Evolutionary conservation across 2,797 vertebrate genomes (phyloP).

Genomic region (Echiichthys vipera): DNA sequence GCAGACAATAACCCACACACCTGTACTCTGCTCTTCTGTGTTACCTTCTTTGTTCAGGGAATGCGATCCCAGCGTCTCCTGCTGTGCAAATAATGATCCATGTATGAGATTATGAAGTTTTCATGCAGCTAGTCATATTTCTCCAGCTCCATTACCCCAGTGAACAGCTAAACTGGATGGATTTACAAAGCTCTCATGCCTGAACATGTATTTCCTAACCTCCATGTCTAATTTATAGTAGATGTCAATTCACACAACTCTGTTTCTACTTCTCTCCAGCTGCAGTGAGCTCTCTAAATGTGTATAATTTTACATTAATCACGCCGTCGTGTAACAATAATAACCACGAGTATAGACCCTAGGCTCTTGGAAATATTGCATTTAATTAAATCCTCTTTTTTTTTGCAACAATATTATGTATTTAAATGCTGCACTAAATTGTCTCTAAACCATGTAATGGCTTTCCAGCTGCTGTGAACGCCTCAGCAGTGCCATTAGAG

Average conservation of each 20-base stretch:
- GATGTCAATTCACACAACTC: neutral
- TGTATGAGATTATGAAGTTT: constrained; percentile 49
- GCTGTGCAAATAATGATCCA: constrained; percentile 42
- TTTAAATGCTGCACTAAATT: constrained; percentile 60
- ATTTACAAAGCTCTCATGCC: constrained; percentile 6
- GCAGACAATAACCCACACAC: neutral
- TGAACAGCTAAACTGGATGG: constrained; percentile 12
- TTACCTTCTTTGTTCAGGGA: constrained; percentile 19
- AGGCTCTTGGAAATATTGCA: constrained; percentile 47
- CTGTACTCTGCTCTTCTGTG: neutral
- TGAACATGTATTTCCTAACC: constrained; percentile 8
- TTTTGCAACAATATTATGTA: constrained; percentile 52
- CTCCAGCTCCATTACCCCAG: constrained; percentile 25
- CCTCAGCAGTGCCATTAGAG: constrained; percentile 33
- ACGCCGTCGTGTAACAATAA: constrained; percentile 36
- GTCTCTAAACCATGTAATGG: constrained; percentile 57
- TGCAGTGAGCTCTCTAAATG: constrained; percentile 17
- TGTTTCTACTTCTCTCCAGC: constrained; percentile 1
- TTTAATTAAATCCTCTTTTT: constrained; percentile 56
- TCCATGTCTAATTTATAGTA: constrained; percentile 25
- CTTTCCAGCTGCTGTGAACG: constrained; percentile 40
- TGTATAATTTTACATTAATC: constrained; percentile 25
- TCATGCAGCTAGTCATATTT: constrained; percentile 36
- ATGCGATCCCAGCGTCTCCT: neutral
- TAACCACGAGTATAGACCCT: constrained; percentile 12